These are phyloP conservation scores for Drosophila lini DNA, from an alignment of 1,140 invertebrate genomes.

Conservation along the genomic window DNA sequence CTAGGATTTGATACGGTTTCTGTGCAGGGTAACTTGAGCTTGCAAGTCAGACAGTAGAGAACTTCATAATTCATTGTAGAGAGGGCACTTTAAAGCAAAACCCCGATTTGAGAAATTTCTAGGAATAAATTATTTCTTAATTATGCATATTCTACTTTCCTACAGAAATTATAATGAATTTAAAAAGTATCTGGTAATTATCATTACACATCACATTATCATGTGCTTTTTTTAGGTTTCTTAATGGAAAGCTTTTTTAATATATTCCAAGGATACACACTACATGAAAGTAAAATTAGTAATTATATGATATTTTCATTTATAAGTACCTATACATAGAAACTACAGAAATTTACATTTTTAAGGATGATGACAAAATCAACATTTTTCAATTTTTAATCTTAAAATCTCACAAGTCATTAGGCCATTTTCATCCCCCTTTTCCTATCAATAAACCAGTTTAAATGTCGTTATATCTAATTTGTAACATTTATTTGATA, in stretches of 20 bases:
- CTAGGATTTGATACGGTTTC: neutral
- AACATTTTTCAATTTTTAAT: neutral
- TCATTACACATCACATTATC: too few relatives aligned
- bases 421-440: neutral
- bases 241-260: neutral
- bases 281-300: neutral
- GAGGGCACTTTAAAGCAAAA: too few relatives aligned
- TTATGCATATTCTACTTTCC: neutral
- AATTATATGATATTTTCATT: neutral
- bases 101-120: neutral
- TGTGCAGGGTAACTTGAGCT: neutral
- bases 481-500: neutral
- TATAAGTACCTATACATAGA: too few relatives aligned
- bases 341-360: neutral
- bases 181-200: neutral
- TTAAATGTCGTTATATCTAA: neutral
- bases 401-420: neutral
- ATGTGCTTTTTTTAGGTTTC: accelerated
- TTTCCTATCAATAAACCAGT: neutral
- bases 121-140: neutral
- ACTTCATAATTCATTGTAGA: neutral
- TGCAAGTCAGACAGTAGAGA: neutral
- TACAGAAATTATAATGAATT: neutral
- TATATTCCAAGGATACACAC: too few relatives aligned
- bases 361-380: neutral